A percentile compares a stretch with the other conserved stretches of the same genome.
Evolutionary conservation across 2,888 invertebrate species (phyloP).

Genomic region (Synanthedon formicaeformis): DNA sequence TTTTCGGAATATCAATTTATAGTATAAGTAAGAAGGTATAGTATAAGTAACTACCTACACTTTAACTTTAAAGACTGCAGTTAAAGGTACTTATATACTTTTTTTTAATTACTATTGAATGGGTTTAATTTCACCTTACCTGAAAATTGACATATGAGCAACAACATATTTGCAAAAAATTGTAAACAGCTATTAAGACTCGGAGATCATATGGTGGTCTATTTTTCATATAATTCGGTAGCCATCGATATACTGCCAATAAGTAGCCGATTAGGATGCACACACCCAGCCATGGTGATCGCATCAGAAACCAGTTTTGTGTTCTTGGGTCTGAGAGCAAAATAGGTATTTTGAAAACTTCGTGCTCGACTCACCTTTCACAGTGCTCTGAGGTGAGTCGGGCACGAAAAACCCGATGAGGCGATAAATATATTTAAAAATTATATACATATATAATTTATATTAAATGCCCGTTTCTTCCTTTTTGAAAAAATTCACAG

Average conservation of each 20-base stretch:
- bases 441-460: too few relatives aligned
- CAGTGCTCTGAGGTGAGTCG: too few relatives aligned
- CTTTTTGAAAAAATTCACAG: too few relatives aligned
- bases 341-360: neutral
- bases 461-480: too few relatives aligned
- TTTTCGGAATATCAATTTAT: neutral
- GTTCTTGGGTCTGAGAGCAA: constrained; percentile 70
- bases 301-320: constrained; percentile 77
- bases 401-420: too few relatives aligned
- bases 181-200: constrained; percentile 74
- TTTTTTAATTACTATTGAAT: too few relatives aligned
- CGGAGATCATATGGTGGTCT: constrained; percentile 75
- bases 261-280: constrained; percentile 73
- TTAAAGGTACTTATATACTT: too few relatives aligned
- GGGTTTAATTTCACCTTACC: constrained; percentile 36
- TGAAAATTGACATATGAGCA: constrained; percentile 72
- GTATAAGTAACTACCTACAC: too few relatives aligned
- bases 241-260: constrained; percentile 73
- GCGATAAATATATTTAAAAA: too few relatives aligned
- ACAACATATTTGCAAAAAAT: constrained; percentile 74
- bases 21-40: too few relatives aligned
- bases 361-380: too few relatives aligned
- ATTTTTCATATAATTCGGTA: constrained; percentile 78
- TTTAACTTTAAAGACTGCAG: too few relatives aligned
- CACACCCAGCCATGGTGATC: constrained; percentile 75